A percentile compares a stretch with the other conserved stretches of the same genome.
These are phyloP conservation scores for Circaetus cinerascens DNA, from an alignment of 2,113 vertebrate genomes.

Conservation along the genomic window DNA sequence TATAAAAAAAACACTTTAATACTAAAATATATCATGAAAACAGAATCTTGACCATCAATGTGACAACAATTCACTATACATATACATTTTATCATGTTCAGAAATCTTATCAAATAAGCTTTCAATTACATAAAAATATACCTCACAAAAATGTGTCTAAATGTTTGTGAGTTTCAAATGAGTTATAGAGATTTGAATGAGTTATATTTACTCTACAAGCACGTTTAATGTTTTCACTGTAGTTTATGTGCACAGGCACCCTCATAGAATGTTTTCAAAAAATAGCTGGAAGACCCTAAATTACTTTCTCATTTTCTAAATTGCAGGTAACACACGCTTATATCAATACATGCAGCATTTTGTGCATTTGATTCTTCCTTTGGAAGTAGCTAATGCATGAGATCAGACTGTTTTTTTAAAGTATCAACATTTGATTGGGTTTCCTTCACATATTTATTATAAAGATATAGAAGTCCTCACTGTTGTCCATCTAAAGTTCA, in stretches of 20 bases:
- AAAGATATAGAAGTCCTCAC: neutral
- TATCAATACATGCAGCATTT: neutral
- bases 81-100: neutral
- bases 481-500: neutral
- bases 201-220: neutral
- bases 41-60: neutral
- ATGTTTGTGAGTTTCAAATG: neutral
- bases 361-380: neutral
- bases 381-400: neutral
- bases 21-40: neutral
- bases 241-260: neutral
- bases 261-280: neutral
- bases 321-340: accelerated
- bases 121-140: neutral
- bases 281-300: neutral
- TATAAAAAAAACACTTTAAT: neutral
- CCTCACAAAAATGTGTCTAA: neutral
- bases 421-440: neutral
- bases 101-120: neutral
- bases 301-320: neutral
- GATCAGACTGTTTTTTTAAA: neutral
- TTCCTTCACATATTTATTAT: neutral
- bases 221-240: neutral
- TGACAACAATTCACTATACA: neutral
- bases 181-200: neutral